A percentile compares a stretch with the other conserved stretches of the same genome.
These are phyloP conservation scores for Choristoneura rosaceana DNA, from an alignment of 2,888 invertebrate genomes.

Conservation along the genomic window DNA sequence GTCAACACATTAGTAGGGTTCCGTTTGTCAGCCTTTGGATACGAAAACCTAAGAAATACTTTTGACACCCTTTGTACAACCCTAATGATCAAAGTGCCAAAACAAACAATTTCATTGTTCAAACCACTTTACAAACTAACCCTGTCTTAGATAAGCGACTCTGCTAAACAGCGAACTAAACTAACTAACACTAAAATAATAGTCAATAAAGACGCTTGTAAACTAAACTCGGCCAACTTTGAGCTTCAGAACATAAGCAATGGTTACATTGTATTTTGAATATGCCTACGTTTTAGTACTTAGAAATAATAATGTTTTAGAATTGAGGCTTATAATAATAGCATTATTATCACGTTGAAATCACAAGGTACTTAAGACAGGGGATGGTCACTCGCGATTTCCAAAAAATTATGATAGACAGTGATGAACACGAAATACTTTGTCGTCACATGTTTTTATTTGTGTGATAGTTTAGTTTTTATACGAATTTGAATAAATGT, in stretches of 20 bases:
- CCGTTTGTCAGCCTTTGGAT: too few species aligned
- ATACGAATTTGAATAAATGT: too few species aligned
- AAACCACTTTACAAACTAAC: background rate
- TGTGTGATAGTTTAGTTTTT: too few species aligned
- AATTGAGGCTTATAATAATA: background rate
- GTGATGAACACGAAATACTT: too few species aligned
- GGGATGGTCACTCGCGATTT: too few species aligned
- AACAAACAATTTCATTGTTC: background rate
- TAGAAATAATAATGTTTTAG: background rate
- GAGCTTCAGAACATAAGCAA: background rate
- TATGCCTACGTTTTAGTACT: background rate
- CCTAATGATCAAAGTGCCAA: slow-evolving; percentile 1
- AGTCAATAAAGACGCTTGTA: slow-evolving; percentile 6
- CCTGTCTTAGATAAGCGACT: background rate
- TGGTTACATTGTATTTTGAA: background rate
- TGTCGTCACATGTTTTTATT: too few species aligned
- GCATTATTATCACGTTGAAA: background rate
- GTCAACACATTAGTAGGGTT: too few species aligned
- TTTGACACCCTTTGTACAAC: too few species aligned
- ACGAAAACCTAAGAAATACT: too few species aligned
- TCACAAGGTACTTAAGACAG: too few species aligned
- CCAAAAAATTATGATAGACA: too few species aligned
- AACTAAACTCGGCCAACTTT: background rate
- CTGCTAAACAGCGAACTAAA: slow-evolving; percentile 1
- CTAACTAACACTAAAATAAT: slow-evolving; percentile 8